Evolutionary conservation across 2,888 invertebrate species (phyloP), one percentile per base, ranked within the genome.

Genomic region (Melikaiella ostensackeni): DNA sequence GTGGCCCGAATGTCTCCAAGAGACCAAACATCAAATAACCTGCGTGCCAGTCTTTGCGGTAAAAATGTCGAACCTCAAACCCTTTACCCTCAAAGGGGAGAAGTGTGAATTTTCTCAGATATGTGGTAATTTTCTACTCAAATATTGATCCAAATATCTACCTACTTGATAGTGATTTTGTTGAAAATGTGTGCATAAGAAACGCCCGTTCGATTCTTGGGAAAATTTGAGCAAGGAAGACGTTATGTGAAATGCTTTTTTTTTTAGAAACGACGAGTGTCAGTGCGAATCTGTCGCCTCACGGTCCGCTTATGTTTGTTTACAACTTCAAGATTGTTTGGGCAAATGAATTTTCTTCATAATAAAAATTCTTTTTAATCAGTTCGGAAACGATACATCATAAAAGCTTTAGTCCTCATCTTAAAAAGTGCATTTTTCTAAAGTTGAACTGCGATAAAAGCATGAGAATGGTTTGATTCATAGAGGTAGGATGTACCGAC

Each of bases 391-490:
- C n/a, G n/a, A 55, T 55, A 27, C 27, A 27, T 57, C 21, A 11
- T 13, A 24, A 5, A 13, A 1, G 19, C 50, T 19, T 50, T 50
- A 19, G 9, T n/a, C 7, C 50, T n/a, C 2, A n/a, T n/a, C 19
- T 16, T 0, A 55, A 55, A 55, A 55, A 55, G 55, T 55, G 55
- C 55, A 55, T 55, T 50, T n/a, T 38, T 50, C 50, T 19, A 19
- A 35, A 64, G n/a, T 35, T 21, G 11, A n/a, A 63, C 33, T 35
- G 21, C 35, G 80, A 77, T 79, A 80, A 79, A 75, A 82, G 79
- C 80, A 79, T 75, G 77, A 80, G 78, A 83, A 82, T 82, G 80
- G 81, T 79, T 77, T 78, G 78, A 80, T 76, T 78, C 76, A 79
- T 80, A 64, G 78, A 78, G 79, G 79, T 76, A 24, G 66, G 42